A percentile compares a stretch with the other conserved stretches of the same genome.
Evolutionary conservation across 2,113 vertebrate species (phyloP).

Genomic region (Pelecanus crispus): DNA sequence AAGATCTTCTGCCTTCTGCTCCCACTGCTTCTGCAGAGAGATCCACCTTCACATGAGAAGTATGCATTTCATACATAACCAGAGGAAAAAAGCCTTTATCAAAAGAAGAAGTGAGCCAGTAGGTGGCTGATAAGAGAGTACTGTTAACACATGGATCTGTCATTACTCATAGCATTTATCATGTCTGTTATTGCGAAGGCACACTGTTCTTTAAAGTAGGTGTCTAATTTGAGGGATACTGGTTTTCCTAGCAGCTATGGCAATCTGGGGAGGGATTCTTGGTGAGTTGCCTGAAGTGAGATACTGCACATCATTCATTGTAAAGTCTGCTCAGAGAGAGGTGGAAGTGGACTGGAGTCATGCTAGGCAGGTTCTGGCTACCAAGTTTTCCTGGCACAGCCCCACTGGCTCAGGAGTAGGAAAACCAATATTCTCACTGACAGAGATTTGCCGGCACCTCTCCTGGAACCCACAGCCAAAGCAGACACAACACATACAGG

Average conservation of each 20-base stretch:
- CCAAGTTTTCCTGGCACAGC: not conserved
- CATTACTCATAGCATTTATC: constrained; percentile 52
- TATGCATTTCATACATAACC: not conserved
- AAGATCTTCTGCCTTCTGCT: not conserved
- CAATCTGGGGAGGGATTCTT: not conserved
- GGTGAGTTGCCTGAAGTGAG: not conserved
- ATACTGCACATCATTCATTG: not conserved
- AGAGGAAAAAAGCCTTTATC: constrained; percentile 11
- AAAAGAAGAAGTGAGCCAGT: constrained; percentile 38
- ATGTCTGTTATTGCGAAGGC: constrained; percentile 32
- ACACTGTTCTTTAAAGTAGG: constrained; percentile 23
- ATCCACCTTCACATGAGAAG: not conserved
- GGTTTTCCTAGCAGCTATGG: constrained; percentile 9
- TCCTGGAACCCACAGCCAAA: not conserved
- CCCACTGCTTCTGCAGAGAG: constrained; percentile 12
- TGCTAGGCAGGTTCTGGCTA: not conserved
- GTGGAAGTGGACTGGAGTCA: not conserved
- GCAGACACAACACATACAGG: not conserved
- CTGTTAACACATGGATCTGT: constrained; percentile 35
- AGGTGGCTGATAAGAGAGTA: constrained; percentile 39
- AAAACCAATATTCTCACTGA: not conserved
- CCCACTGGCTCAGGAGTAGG: not conserved
- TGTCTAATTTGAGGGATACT: constrained; percentile 29
- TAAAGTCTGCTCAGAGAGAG: not conserved
- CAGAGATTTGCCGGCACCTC: not conserved